Conservation (phyloP, 2,113 vertebrate species). For the Pogona vitticeps region DNA sequence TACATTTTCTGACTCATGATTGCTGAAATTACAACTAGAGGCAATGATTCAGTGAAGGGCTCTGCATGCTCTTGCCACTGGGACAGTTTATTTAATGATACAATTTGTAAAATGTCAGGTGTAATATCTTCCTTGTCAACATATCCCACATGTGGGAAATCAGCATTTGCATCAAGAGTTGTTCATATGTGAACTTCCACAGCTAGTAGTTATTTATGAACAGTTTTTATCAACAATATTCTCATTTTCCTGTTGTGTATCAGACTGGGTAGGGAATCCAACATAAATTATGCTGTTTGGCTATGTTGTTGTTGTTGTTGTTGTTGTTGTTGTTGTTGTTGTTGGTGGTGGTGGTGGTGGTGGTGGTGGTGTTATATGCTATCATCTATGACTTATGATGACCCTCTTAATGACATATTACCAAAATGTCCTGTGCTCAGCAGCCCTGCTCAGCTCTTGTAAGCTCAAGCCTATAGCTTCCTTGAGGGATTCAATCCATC, state of each 20-base stretch:
- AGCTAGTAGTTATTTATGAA: not conserved
- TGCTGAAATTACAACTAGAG: not conserved
- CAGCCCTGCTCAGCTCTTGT: no score
- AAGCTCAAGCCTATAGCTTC: no score
- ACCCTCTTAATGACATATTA: no score
- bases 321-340: no score
- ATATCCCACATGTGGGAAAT: not conserved
- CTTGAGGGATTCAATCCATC: no score
- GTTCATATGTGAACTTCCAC: not conserved
- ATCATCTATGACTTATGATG: no score
- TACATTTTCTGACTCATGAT: not conserved
- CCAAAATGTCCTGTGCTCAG: no score
- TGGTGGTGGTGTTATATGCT: no score
- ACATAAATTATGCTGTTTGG: not conserved
- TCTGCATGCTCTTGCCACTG: conserved; percentile 1
- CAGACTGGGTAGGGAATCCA: not conserved
- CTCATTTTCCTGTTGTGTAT: not conserved
- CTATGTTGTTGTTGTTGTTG: no score
- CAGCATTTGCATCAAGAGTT: conserved; percentile 7
- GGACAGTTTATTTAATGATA: not conserved
- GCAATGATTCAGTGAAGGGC: not conserved
- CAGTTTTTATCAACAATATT: not conserved
- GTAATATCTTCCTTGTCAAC: not conserved
- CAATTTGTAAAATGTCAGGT: conserved; percentile 22
- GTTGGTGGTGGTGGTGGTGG: no score